A percentile compares a stretch with the other conserved stretches of the same genome.
These are phyloP conservation scores for Carpatolechia fugitivella DNA, from an alignment of 2,888 invertebrate genomes.

Conservation along the genomic window DNA sequence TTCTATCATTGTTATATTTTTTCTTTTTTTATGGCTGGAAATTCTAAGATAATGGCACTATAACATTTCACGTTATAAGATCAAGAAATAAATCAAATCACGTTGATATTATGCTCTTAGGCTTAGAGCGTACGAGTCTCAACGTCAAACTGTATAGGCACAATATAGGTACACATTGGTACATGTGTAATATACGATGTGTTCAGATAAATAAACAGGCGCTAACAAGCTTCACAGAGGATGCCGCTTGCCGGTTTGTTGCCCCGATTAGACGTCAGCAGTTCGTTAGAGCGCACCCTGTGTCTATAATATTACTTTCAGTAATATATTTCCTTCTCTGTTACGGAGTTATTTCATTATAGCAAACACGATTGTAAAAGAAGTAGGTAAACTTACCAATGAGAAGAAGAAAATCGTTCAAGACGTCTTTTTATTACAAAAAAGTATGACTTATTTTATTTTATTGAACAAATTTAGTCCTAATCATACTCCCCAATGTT, in stretches of 20 bases:
- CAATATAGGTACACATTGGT: not conserved
- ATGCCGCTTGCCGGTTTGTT: slow-evolving; percentile 21
- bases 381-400: no score
- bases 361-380: not conserved
- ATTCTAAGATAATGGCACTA: no score
- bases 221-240: slow-evolving; percentile 15
- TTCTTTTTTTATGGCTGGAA: no score
- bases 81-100: no score
- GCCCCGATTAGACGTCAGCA: slow-evolving; percentile 22
- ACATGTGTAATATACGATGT: not conserved
- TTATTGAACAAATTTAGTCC: no score
- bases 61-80: no score
- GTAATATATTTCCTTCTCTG: not conserved
- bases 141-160: not conserved
- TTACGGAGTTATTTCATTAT: not conserved
- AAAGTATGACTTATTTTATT: no score
- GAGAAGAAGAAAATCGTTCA: no score
- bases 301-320: not conserved
- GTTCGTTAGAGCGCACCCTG: slow-evolving; percentile 26
- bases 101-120: no score
- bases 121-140: not conserved
- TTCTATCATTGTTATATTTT: no score
- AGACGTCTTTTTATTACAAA: no score
- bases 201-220: slow-evolving; percentile 10
- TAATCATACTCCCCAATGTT: no score